Evolutionary conservation across 1,140 invertebrate genomes (phyloP), one percentile per base, ranked within the genome.

Genomic region (Cylas formicarius): DNA sequence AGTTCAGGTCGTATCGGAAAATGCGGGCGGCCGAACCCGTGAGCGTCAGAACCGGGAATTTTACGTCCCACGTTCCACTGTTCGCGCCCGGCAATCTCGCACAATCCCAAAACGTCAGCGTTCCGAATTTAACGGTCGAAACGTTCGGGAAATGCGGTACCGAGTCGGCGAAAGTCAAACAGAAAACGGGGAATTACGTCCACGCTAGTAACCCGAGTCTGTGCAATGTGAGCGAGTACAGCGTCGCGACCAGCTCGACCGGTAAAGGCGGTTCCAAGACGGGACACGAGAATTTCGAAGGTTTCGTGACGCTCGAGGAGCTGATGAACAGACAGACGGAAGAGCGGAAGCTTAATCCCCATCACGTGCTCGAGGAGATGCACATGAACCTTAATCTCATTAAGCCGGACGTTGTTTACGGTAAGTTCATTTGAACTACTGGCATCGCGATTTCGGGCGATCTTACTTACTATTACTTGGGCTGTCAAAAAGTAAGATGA

Each of bases 251-350:
- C 46, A 53, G 34, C 29, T 36, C 11, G 53, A 51, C 34, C 52
- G 54, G 43, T 44, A 48, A 40, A 23, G 6, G 7, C 2, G 26
- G 27, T n/a, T 20, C 24, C 3, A 54, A 58, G 43, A 49, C 52
- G 10, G 47, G 32, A 18, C 53, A 44, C 23, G 63, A 64, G 14
- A 60, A 53, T 53, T 53, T 62, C 20, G 55, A 54, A 38, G 69
- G 72, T 10, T 75, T 75, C 53, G 67, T 78, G 1, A 85, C 81
- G 1, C 67, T 86, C 4, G 80, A 85, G 65, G 78, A 84, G 62
- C 73, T 85, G 52, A 84, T 85, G 81, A 66, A 82, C 28, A 71
- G 76, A 41, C 77, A 82, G 53, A 81, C 81, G 56, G 80, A 83
- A 63, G 81, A 84, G 59, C 69, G 77, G n/a, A 65, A 58, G 31